Conservation (phyloP, 2,888 invertebrate species). For the Phalera bucephala region DNA sequence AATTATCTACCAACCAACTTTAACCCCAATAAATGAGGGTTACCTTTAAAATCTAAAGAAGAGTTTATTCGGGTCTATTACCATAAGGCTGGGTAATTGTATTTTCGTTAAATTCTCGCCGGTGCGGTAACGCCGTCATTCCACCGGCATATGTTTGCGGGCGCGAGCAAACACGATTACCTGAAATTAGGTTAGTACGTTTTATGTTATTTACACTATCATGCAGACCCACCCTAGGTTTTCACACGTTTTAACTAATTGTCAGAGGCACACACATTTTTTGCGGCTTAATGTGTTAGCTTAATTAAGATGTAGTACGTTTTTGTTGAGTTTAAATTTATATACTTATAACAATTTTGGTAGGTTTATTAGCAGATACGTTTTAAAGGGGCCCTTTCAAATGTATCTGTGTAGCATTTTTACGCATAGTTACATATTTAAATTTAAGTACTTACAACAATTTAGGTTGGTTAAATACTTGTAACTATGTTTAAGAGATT, state of each 20-base stretch:
- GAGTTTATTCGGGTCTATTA: constrained; percentile 17
- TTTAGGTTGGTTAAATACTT: no score
- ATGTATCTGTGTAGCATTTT: no score
- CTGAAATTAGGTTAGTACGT: constrained; percentile 74
- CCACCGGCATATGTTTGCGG: constrained; percentile 67
- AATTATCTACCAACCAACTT: not conserved
- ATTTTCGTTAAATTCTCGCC: constrained; percentile 32
- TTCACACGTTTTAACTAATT: constrained; percentile 26
- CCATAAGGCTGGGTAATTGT: constrained; percentile 31
- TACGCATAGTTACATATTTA: no score
- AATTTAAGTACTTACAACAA: no score
- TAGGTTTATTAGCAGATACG: no score
- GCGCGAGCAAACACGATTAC: constrained; percentile 73
- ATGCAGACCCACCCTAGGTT: constrained; percentile 16
- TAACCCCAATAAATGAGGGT: not conserved
- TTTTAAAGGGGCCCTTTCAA: no score
- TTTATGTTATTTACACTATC: constrained; percentile 64
- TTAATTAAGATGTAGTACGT: no score
- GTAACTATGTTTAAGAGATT: no score
- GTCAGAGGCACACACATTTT: constrained; percentile 4
- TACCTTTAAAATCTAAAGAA: constrained; percentile 2
- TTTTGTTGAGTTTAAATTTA: no score
- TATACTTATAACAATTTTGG: no score
- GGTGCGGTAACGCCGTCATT: constrained; percentile 58
- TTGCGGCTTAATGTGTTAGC: no score